Percentiles rank a stretch among this genome's conserved stretches.
These are phyloP conservation scores for Biston stratarius DNA, from an alignment of 2,888 invertebrate species.

Conservation along the genomic window DNA sequence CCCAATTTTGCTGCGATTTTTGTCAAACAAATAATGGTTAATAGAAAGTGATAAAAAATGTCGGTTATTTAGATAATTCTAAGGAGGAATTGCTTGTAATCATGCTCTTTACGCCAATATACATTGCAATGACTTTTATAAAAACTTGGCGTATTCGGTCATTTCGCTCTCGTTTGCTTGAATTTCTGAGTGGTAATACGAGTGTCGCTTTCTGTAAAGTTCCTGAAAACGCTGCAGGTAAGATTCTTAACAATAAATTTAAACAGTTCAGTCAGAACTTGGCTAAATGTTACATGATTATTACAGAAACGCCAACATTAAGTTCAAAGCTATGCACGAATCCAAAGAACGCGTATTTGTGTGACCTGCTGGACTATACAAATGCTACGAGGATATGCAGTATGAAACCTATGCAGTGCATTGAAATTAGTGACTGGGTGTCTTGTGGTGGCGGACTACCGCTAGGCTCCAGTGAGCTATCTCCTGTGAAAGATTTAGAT, in stretches of 20 bases:
- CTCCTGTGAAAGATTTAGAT: slow-evolving; percentile 69
- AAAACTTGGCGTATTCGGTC: slow-evolving; percentile 92
- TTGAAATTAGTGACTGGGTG: slow-evolving; percentile 80
- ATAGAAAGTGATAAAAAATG: slow-evolving; percentile 39
- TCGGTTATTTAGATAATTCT: slow-evolving; percentile 3
- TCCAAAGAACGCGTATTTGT: slow-evolving; percentile 85
- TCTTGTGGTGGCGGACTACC: slow-evolving; percentile 76
- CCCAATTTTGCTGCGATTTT: slow-evolving; percentile 56
- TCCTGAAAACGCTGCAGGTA: slow-evolving; percentile 83
- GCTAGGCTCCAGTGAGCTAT: slow-evolving; percentile 68
- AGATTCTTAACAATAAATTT: slow-evolving; percentile 1
- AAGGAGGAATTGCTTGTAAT: slow-evolving; percentile 42
- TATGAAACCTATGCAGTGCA: slow-evolving; percentile 79
- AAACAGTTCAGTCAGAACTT: not conserved
- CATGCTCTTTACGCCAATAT: slow-evolving; percentile 93
- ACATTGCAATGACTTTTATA: slow-evolving; percentile 93
- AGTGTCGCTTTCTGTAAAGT: slow-evolving; percentile 88
- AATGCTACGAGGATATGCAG: slow-evolving; percentile 80
- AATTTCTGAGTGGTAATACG: slow-evolving; percentile 85
- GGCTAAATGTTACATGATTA: slow-evolving; percentile 24
- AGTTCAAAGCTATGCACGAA: slow-evolving; percentile 85
- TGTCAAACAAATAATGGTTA: slow-evolving; percentile 33
- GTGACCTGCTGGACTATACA: slow-evolving; percentile 86
- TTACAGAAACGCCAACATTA: slow-evolving; percentile 79
- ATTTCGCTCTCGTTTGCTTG: slow-evolving; percentile 89